Conservation (phyloP, 2,888 invertebrate species). For the Aphodius granarius region DNA sequence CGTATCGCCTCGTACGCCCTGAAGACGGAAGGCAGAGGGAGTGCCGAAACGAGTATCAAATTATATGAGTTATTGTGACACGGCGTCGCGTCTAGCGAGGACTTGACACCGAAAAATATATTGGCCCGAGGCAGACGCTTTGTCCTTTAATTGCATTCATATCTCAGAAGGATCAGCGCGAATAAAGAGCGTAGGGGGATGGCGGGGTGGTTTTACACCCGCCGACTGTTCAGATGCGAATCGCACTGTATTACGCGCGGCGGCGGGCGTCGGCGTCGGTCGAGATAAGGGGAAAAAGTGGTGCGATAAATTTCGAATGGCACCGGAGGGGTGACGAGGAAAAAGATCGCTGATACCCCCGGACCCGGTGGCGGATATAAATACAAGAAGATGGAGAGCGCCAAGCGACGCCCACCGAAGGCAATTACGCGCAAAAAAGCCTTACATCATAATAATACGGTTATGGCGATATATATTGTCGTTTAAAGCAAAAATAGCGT, state of each 20-base stretch:
- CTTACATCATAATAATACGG: background rate
- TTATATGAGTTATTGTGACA: constrained; percentile 19
- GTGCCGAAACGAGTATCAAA: constrained; percentile 14
- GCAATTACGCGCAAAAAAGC: background rate
- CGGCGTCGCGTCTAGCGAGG: constrained; percentile 1
- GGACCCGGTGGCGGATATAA: background rate
- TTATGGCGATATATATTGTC: background rate
- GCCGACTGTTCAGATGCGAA: background rate
- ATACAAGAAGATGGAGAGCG: background rate
- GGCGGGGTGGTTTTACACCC: background rate
- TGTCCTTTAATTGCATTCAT: constrained; percentile 22
- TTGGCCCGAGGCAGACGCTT: constrained; percentile 17
- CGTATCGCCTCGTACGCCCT: background rate
- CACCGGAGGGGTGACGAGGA: constrained; percentile 1
- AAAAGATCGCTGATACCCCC: background rate
- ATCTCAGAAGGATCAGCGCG: constrained; percentile 15
- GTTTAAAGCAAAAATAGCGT: too few relatives aligned
- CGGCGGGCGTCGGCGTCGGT: background rate
- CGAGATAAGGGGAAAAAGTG: background rate
- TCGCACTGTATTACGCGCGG: background rate
- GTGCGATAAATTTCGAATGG: background rate
- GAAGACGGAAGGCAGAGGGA: background rate
- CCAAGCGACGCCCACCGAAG: background rate
- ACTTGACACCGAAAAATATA: constrained; percentile 17
- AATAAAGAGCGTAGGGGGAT: background rate